Evolutionary conservation across 2,797 vertebrate species (phyloP), one percentile per base, ranked within the genome.

Genomic region (Tapirus indicus): DNA sequence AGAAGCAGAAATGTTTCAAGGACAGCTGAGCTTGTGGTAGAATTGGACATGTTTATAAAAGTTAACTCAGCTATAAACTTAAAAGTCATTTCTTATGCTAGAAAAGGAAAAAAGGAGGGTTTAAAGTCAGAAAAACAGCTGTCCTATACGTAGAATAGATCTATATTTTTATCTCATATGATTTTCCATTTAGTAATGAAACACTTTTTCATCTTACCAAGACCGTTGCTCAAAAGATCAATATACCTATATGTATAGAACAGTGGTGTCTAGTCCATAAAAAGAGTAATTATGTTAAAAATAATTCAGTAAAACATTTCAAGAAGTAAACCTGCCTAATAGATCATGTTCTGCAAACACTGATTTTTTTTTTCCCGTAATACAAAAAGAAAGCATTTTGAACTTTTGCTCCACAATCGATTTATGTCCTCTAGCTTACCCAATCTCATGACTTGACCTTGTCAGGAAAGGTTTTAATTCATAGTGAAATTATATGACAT

Each of bases 1-100:
- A 96, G 72, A 94, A 72, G 79, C 60, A 87, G 52, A 96, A 85
- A 82, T 86, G n/a, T 74, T 95, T 60, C 88, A 85, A 96, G 82
- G 94, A 95, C 96, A 93, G 86, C 68, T 35, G 60, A 95, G 58
- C 13, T 71, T n/a, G n/a, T 82, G 20, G 54, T 71, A 94, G 80
- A 92, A 66, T 8, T 88, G 66, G 66, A 49, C 41, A 62, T 66
- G 18, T 64, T 95, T 78, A 58, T 8, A 58, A 78, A 97, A 93
- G 44, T 74, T 82, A 94, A 71, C 71, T 92, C 12, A 52, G 35
- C 41, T 35, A 32, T 66, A 77, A 91, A 74, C 6, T 35, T 72
- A 47, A 62, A 94, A 88, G 85, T 52, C 35, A 62, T 77, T 93
- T 92, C 21, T 93, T 66, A 89, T 41, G 16, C 29, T 23, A 77